A percentile compares a stretch with the other conserved stretches of the same genome.
Evolutionary conservation across 2,113 vertebrate species (phyloP).

Genomic region (Sander lucioperca): DNA sequence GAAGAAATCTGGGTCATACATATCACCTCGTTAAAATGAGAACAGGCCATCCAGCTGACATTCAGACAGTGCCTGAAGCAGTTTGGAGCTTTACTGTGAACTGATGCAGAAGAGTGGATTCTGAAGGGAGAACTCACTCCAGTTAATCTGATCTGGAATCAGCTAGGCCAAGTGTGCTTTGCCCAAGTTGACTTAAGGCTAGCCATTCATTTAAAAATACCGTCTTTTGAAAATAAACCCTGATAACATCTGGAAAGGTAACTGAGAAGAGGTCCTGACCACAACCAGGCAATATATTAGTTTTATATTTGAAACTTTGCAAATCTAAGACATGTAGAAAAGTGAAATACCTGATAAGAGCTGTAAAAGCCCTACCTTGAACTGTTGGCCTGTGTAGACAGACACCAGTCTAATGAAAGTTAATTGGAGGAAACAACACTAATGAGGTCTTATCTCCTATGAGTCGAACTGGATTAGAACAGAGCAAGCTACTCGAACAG

Average conservation of each 20-base stretch:
- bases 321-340: constrained; percentile 1
- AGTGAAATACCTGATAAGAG: background rate
- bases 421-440: constrained; percentile 17
- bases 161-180: constrained; percentile 27
- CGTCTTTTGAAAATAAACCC: background rate
- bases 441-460: constrained; percentile 6
- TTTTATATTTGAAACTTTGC: background rate
- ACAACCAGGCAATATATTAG: background rate
- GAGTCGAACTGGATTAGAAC: constrained; percentile 11
- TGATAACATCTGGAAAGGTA: background rate
- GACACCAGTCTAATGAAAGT: background rate
- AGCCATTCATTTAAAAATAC: background rate
- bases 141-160: constrained; percentile 61
- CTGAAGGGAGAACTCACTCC: constrained; percentile 61
- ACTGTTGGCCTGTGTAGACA: background rate
- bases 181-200: constrained; percentile 16
- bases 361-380: background rate
- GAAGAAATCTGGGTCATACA: constrained; percentile 71
- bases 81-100: constrained; percentile 73
- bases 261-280: background rate
- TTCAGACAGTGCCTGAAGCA: constrained; percentile 75
- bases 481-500: background rate
- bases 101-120: constrained; percentile 77
- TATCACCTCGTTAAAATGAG: constrained; percentile 74
- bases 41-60: constrained; percentile 76